phyloP scores from a whole-genome alignment of 2,888 invertebrate genomes.

The Eristalis intricaria region DNA sequence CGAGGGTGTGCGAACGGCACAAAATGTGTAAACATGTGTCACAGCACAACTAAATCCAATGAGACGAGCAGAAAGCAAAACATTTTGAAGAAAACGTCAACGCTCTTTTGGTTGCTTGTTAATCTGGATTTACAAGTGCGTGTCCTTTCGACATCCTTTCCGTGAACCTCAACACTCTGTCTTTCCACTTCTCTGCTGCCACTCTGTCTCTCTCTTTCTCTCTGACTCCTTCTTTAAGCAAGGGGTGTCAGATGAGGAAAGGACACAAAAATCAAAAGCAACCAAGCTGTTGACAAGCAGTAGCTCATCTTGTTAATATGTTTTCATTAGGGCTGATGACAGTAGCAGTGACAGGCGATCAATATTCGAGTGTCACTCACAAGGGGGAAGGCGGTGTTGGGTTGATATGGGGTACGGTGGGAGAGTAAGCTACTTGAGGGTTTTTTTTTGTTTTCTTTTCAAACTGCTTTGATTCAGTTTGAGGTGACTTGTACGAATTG shows the following conservation, averaged over 20 bases:
- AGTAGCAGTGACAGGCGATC: slow-evolving; percentile 23
- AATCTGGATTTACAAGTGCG: slow-evolving; percentile 16
- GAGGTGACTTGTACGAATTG: background rate
- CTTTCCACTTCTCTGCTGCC: background rate
- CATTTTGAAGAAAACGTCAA: background rate
- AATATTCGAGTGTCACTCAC: slow-evolving; percentile 2
- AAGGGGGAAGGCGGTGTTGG: background rate
- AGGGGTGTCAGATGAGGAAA: background rate
- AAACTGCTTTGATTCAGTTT: background rate
- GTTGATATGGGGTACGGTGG: background rate
- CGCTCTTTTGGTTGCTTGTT: background rate
- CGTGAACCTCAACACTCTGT: background rate
- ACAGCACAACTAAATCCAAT: background rate
- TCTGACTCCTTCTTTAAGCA: background rate
- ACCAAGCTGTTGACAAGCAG: slow-evolving; percentile 28
- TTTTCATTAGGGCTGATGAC: slow-evolving; percentile 29
- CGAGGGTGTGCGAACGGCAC: background rate
- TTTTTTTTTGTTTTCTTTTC: background rate
- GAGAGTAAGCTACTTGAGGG: background rate
- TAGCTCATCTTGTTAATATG: slow-evolving; percentile 33
- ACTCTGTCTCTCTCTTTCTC: background rate
- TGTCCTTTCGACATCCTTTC: background rate
- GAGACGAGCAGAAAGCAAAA: background rate
- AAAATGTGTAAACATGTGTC: slow-evolving; percentile 34
- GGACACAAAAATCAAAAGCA: background rate